phyloP scores from a whole-genome alignment of 2,797 vertebrate genomes.

The Lacerta bilineata region DNA sequence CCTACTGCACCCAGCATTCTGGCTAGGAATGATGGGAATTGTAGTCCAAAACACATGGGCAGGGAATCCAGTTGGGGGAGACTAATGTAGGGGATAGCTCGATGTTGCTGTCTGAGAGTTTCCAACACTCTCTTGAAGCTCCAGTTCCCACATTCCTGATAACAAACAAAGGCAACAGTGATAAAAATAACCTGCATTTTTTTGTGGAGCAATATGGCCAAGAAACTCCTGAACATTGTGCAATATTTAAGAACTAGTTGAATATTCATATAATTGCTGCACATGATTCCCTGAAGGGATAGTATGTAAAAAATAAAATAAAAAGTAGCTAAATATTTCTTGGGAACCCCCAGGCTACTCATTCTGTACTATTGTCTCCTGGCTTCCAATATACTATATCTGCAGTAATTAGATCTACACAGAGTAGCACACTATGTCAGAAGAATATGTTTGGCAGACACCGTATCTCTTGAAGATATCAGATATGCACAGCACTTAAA shows the following conservation, averaged over 20 bases:
- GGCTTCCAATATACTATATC: slow-evolving; percentile 26
- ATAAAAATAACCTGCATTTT: not conserved
- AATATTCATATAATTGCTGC: not conserved
- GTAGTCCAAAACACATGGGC: too few relatives aligned
- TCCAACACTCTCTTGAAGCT: not conserved
- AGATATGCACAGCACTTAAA: slow-evolving; percentile 58
- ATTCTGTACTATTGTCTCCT: slow-evolving; percentile 39
- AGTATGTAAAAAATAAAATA: not conserved
- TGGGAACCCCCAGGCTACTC: slow-evolving; percentile 53
- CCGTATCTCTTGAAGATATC: slow-evolving; percentile 60
- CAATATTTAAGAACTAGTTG: not conserved
- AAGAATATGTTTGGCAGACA: slow-evolving; percentile 53
- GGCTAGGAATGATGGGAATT: too few relatives aligned
- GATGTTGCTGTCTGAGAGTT: not conserved
- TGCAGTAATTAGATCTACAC: slow-evolving; percentile 41
- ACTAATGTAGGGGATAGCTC: not conserved
- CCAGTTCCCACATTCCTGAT: not conserved
- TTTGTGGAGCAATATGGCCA: not conserved
- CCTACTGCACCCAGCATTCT: too few relatives aligned
- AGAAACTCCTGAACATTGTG: not conserved
- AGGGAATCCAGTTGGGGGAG: too few relatives aligned
- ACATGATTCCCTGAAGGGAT: not conserved
- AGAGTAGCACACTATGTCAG: slow-evolving; percentile 48
- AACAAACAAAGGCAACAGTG: not conserved
- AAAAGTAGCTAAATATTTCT: slow-evolving; percentile 48